Evolutionary conservation across 1,140 invertebrate genomes (phyloP).

Genomic region (Anagrus nilaparvatae): DNA sequence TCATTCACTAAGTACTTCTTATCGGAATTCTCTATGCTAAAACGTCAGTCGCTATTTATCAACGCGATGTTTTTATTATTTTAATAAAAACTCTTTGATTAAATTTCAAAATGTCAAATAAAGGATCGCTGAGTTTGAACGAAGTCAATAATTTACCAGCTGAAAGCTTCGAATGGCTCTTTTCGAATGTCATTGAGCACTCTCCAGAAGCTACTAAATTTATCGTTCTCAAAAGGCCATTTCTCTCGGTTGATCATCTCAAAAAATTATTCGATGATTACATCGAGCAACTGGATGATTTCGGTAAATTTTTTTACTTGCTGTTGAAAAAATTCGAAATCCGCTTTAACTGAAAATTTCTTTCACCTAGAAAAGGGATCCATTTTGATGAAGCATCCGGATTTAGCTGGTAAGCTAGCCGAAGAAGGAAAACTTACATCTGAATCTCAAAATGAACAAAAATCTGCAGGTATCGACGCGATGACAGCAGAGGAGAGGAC

Average conservation of each 20-base stretch:
- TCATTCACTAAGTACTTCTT: too few relatives aligned
- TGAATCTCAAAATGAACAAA: slow-evolving; percentile 52
- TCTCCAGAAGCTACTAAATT: slow-evolving; percentile 44
- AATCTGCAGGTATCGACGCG: slow-evolving; percentile 44
- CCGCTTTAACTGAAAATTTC: too few relatives aligned
- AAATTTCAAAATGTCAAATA: slow-evolving; percentile 18
- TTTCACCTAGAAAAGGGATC: slow-evolving; percentile 49
- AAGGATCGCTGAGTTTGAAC: slow-evolving; percentile 19
- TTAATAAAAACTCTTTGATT: too few relatives aligned
- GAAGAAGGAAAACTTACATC: slow-evolving; percentile 45
- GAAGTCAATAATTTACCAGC: slow-evolving; percentile 46
- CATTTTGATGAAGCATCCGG: slow-evolving; percentile 51
- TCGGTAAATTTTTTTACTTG: slow-evolving; percentile 39
- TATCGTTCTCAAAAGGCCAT: slow-evolving; percentile 45
- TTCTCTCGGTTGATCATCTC: slow-evolving; percentile 41
- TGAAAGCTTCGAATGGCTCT: slow-evolving; percentile 49
- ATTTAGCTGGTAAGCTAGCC: slow-evolving; percentile 52
- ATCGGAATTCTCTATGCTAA: too few relatives aligned
- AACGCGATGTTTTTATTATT: too few relatives aligned
- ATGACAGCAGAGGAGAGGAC: slow-evolving; percentile 44
- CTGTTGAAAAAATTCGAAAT: too few relatives aligned
- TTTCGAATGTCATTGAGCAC: slow-evolving; percentile 56
- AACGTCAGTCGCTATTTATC: too few relatives aligned
- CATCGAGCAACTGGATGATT: slow-evolving; percentile 43
- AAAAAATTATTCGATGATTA: slow-evolving; percentile 45